These are phyloP conservation scores for Collichthys lucidus DNA, from an alignment of 2,113 vertebrate genomes.

Conservation along the genomic window DNA sequence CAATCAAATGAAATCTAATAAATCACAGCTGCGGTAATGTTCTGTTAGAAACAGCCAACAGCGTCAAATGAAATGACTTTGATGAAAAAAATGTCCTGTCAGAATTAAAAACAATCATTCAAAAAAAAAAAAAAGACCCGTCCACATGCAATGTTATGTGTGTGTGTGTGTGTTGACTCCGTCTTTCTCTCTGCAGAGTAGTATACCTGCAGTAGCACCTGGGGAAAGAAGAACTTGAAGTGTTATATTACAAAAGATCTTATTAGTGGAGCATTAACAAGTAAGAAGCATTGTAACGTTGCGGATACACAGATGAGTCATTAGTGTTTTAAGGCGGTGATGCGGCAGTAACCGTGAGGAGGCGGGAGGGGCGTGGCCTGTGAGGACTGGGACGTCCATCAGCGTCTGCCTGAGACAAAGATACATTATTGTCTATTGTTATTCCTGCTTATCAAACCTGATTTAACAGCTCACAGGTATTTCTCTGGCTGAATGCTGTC, in stretches of 20 bases:
- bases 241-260: not conserved
- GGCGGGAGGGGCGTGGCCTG: conserved; percentile 13
- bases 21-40: not conserved
- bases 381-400: conserved; percentile 56
- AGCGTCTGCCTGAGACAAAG: conserved; percentile 77
- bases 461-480: conserved; percentile 83
- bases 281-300: too few species aligned
- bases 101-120: too few species aligned
- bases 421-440: conserved; percentile 84
- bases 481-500: conserved; percentile 72
- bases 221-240: not conserved
- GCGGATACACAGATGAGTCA: too few species aligned
- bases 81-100: too few species aligned
- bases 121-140: too few species aligned
- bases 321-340: too few species aligned
- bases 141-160: too few species aligned
- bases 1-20: not conserved
- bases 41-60: not conserved
- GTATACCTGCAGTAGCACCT: too few species aligned
- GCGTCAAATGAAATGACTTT: not conserved
- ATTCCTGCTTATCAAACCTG: conserved; percentile 82
- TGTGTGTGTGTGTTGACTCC: too few species aligned
- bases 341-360: not conserved
- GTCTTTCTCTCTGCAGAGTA: too few species aligned
- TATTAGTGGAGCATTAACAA: not conserved